Evolutionary conservation across 2,888 invertebrate species (phyloP), one percentile per base, ranked within the genome.

Genomic region (Quadriops clusia): DNA sequence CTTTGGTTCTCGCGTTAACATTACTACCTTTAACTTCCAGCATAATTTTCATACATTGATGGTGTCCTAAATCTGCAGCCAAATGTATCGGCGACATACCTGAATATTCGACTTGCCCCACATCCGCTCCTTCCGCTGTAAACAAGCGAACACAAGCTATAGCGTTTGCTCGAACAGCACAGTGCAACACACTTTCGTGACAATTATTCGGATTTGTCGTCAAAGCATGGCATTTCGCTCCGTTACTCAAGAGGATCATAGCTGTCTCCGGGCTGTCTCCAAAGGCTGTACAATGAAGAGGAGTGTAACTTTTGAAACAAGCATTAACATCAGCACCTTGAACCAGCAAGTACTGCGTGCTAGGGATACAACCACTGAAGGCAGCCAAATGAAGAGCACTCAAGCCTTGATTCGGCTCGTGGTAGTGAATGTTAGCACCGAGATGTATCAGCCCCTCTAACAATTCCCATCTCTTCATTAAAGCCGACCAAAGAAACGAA

Each of bases 271-370:
- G 72, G 38, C 86, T 78, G 51, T 89, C 84, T 8, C 89, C 85
- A 60, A 87, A 86, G 17, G 89, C 87, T 8, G 90, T 85, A 54
- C 85, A 87, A 58, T 93, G 90, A 34, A 91, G 68, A 1, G 90
- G 86, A 24, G 81, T 79, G 53, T 81, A 81, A 45, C 75, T 73
- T 53, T 78, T 75, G 35, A 72, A 71, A 50, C 73, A 70, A 28
- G 72, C 67, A 59, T 79, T 77, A 5, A 81, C 70, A 47, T 77
- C 77, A 41, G 72, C 69, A 2, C 77, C 79, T 46, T 74, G 70
- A 15, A 70, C 60, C 25, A 85, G 68, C 28, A 86, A 65, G 50
- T 72, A 78, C 43, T 68, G 70, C 5, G 79, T 72, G 38, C 82
- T 77, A 10, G 75, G 72, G 27, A 74, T 58, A 39, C 77, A 81